Evolutionary conservation across 1,140 invertebrate genomes (phyloP).

Genomic region (Heliconius hewitsoni): DNA sequence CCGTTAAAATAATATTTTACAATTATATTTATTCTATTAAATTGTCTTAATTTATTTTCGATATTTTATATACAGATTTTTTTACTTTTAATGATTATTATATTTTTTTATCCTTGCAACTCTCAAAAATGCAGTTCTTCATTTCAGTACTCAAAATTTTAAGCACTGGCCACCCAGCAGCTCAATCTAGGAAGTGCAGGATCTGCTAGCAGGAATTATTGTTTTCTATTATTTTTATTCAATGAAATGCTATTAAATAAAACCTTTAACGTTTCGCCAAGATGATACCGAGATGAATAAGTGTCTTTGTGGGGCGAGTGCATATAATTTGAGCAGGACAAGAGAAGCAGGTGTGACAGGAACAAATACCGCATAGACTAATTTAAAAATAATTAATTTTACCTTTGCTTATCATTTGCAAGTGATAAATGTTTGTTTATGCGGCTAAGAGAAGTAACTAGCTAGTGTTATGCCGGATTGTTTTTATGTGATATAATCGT

Average conservation of each 20-base stretch:
- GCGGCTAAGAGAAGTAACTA: conserved; percentile 21
- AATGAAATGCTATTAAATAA: conserved; percentile 65
- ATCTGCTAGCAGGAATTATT: conserved; percentile 58
- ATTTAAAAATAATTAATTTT: conserved; percentile 41
- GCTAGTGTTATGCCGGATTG: conserved; percentile 12
- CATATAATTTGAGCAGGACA: conserved; percentile 56
- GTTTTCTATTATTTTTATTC: conserved; percentile 66
- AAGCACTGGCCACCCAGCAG: conserved; percentile 51
- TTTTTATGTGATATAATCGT: conserved; percentile 41
- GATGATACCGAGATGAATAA: conserved; percentile 62
- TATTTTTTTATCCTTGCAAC: conserved; percentile 33
- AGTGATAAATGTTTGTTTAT: conserved; percentile 23
- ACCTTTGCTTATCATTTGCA: conserved; percentile 30
- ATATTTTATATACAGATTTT: background rate
- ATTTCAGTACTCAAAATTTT: conserved; percentile 36
- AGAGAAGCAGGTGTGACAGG: conserved; percentile 69
- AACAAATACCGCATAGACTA: conserved; percentile 68
- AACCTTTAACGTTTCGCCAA: conserved; percentile 45
- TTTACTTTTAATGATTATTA: background rate
- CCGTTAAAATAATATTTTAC: no score
- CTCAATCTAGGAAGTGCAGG: conserved; percentile 74
- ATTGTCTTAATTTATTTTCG: no score
- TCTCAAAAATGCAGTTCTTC: conserved; percentile 35
- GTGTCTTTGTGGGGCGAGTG: conserved; percentile 54
- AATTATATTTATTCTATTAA: background rate